A percentile compares a stretch with the other conserved stretches of the same genome.
Evolutionary conservation across 1,140 invertebrate species (phyloP).

Genomic region (Brachystomella parvula): DNA sequence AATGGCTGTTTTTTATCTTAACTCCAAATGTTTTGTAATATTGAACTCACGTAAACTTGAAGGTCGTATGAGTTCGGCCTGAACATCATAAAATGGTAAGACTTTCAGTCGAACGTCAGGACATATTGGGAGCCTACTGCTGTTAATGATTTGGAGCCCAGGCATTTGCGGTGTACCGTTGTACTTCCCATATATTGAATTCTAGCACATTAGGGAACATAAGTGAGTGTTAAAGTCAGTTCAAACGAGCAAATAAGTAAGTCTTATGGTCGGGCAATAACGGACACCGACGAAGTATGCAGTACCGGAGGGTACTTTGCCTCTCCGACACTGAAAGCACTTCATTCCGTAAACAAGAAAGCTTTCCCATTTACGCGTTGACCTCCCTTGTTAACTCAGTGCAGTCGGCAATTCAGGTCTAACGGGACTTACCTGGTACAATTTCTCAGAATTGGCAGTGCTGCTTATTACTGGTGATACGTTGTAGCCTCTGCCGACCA

Average conservation of each 20-base stretch:
- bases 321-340: too few species aligned
- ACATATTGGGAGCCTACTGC: slow-evolving; percentile 56
- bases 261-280: too few species aligned
- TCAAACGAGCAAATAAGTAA: too few species aligned
- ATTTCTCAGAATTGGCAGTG: background rate
- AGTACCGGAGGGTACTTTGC: too few species aligned
- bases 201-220: background rate
- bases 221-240: too few species aligned
- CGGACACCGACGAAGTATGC: too few species aligned
- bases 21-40: background rate
- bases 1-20: background rate
- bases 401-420: background rate
- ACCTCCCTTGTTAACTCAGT: too few species aligned
- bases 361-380: too few species aligned
- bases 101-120: slow-evolving; percentile 84
- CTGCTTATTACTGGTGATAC: background rate
- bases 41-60: slow-evolving; percentile 60
- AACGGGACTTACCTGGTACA: background rate
- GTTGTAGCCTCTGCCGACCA: background rate
- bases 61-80: slow-evolving; percentile 79
- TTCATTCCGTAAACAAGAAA: too few species aligned
- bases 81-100: slow-evolving; percentile 85
- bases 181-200: background rate
- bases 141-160: slow-evolving; percentile 5
- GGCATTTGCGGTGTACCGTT: background rate